Conservation (phyloP, 2,888 invertebrate species). For the Amphipoea lucens region DNA sequence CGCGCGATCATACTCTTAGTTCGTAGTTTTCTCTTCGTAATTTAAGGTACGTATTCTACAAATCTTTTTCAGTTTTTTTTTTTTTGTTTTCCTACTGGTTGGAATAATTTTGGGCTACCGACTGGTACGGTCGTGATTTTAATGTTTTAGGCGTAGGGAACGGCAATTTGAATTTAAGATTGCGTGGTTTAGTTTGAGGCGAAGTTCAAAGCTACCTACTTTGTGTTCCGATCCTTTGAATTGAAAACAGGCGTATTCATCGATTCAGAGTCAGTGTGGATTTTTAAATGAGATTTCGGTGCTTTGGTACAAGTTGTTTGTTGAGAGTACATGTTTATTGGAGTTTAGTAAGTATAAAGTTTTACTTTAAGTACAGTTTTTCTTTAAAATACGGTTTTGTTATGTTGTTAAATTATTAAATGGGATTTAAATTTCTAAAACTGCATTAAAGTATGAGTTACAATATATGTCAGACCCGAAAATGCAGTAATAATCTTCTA, state of each 20-base stretch:
- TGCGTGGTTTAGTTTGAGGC: slow-evolving; percentile 51
- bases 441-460: not conserved
- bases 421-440: not conserved
- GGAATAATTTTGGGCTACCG: slow-evolving; percentile 25
- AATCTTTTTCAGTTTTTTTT: not conserved
- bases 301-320: slow-evolving; percentile 1
- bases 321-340: not conserved
- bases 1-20: slow-evolving; percentile 63
- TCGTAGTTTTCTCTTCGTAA: slow-evolving; percentile 58
- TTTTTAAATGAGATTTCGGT: slow-evolving; percentile 31
- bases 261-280: slow-evolving; percentile 37
- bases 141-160: slow-evolving; percentile 34
- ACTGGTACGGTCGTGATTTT: slow-evolving; percentile 28
- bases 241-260: slow-evolving; percentile 44
- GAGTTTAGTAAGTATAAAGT: not conserved
- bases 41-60: slow-evolving; percentile 59
- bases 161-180: slow-evolving; percentile 58
- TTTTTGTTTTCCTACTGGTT: slow-evolving; percentile 16
- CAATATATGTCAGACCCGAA: not conserved
- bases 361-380: slow-evolving; percentile 4
- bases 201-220: slow-evolving; percentile 53
- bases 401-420: not conserved
- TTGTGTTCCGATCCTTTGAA: slow-evolving; percentile 49
- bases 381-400: slow-evolving; percentile 1
- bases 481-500: not conserved